Evolutionary conservation across 2,797 vertebrate genomes (phyloP).

Genomic region (Urocyon cinereoargenteus): DNA sequence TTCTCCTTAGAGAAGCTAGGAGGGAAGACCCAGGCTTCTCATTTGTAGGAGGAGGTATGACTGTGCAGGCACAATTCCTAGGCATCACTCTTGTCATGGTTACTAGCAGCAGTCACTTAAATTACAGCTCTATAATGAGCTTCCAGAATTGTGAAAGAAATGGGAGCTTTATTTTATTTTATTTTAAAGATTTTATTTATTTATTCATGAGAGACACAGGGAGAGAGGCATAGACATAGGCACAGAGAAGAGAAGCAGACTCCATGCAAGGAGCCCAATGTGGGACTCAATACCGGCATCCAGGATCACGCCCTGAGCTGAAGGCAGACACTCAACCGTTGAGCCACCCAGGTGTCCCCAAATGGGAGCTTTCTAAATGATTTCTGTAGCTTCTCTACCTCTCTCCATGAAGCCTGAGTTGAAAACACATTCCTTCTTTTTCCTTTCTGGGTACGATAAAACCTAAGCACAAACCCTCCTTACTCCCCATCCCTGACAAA

Average conservation of each 20-base stretch:
- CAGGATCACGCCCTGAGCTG: too few species aligned
- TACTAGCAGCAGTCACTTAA: neutral
- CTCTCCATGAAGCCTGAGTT: neutral
- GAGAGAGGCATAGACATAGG: too few species aligned
- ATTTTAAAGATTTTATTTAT: too few species aligned
- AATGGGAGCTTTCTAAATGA: neutral
- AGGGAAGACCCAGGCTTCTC: conserved; percentile 4
- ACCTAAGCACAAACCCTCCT: neutral
- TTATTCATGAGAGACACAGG: too few species aligned
- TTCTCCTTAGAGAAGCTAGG: conserved; percentile 44
- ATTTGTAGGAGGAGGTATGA: neutral
- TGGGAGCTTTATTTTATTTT: neutral
- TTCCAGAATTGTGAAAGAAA: neutral
- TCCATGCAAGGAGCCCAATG: too few species aligned
- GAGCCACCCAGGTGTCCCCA: neutral
- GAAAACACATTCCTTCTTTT: conserved; percentile 57
- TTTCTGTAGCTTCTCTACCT: neutral
- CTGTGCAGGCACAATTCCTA: neutral
- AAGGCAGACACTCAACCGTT: too few species aligned
- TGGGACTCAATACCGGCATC: too few species aligned
- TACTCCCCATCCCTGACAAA: neutral
- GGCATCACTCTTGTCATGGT: neutral
- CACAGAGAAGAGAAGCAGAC: too few species aligned
- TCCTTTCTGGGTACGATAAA: neutral
- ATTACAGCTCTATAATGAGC: neutral